A percentile compares a stretch with the other conserved stretches of the same genome.
Conservation (phyloP, 2,888 invertebrate species). For the Drosophila nr. fundita region DNA sequence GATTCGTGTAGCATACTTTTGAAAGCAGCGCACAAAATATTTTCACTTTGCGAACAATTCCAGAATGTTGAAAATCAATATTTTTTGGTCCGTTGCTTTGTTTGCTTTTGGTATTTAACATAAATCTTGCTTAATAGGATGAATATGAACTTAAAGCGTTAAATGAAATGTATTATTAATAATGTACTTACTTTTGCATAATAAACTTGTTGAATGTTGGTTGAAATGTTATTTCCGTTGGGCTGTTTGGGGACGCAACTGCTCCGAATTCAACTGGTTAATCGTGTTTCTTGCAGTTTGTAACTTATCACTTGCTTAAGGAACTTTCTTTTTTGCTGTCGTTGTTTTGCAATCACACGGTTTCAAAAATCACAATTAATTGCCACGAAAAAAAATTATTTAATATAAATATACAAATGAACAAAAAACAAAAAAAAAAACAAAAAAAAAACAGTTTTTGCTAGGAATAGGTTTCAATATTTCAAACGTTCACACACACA, state of each 20-base stretch:
- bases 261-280: slow-evolving; percentile 3
- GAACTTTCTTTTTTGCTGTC: slow-evolving; percentile 71
- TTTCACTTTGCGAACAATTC: background rate
- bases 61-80: background rate
- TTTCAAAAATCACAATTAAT: slow-evolving; percentile 69
- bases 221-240: slow-evolving; percentile 15
- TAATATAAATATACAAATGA: slow-evolving; percentile 12
- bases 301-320: slow-evolving; percentile 77
- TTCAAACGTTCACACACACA: slow-evolving; percentile 33
- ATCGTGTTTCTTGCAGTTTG: slow-evolving; percentile 16
- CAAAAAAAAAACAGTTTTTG: slow-evolving; percentile 22
- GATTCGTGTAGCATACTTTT: slow-evolving; percentile 43
- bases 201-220: background rate
- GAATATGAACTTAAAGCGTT: background rate
- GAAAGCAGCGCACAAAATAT: background rate
- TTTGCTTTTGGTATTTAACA: background rate
- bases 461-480: slow-evolving; percentile 2
- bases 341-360: slow-evolving; percentile 76
- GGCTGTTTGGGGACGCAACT: slow-evolving; percentile 4
- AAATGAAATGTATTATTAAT: background rate
- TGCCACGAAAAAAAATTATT: slow-evolving; percentile 56
- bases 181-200: slow-evolving; percentile 46
- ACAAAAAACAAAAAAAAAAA: slow-evolving; percentile 4
- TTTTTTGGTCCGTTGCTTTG: background rate
- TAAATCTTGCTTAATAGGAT: background rate